Percentiles rank a stretch among this genome's conserved stretches.
Evolutionary conservation across 2,888 invertebrate genomes (phyloP).

Genomic region (Noctua comes): DNA sequence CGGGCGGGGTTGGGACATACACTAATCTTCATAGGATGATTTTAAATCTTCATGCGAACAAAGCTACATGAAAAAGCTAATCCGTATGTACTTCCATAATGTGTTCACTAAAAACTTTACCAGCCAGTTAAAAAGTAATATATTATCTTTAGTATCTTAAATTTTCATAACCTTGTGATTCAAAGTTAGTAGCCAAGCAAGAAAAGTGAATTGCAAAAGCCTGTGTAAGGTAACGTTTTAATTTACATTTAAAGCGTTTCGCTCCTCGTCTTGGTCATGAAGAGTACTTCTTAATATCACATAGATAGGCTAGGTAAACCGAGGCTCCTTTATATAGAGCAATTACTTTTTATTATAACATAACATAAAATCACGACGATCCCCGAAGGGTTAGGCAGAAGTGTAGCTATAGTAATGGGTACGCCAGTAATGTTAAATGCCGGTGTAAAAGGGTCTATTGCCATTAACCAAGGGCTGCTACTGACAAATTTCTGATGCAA

Average conservation of each 20-base stretch:
- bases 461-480: background rate
- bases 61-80: background rate
- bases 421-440: background rate
- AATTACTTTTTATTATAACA: constrained; percentile 41
- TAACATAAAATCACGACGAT: constrained; percentile 3
- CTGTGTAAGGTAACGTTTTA: constrained; percentile 56
- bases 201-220: constrained; percentile 54
- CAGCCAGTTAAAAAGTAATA: constrained; percentile 6
- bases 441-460: background rate
- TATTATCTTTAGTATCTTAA: constrained; percentile 10
- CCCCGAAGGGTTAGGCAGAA: background rate
- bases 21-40: background rate
- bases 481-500: background rate
- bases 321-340: constrained; percentile 34
- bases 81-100: background rate
- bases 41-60: background rate
- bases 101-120: background rate
- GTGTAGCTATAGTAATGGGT: background rate
- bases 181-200: constrained; percentile 39
- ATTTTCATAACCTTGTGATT: constrained; percentile 17
- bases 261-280: constrained; percentile 37
- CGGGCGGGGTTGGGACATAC: background rate
- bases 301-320: constrained; percentile 41
- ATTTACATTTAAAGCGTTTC: constrained; percentile 62
- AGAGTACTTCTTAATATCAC: constrained; percentile 47